phyloP scores from a whole-genome alignment of 1,140 invertebrate species.

The Caenorhabditis elegans region WBcel235 BX284605.5:7070501-7071000 shows the following conservation, averaged over 20 bases:
- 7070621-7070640: too few species aligned
- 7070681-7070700: too few species aligned
- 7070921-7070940: neutral
- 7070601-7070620: neutral
- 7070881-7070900: neutral
- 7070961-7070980: neutral
- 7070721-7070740: slow-evolving; percentile 14
- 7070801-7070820: neutral
- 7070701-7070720: neutral
- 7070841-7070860: slow-evolving; percentile 3
- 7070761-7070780: slow-evolving; percentile 34
- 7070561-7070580: slow-evolving; percentile 24
- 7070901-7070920: slow-evolving; percentile 33
- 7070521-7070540: slow-evolving; percentile 3
- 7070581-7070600: slow-evolving; percentile 8
- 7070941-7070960: neutral
- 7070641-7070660: neutral
- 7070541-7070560: neutral
- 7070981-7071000: slow-evolving; percentile 3
- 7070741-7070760: neutral
- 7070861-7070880: neutral
- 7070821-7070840: too few species aligned
- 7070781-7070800: neutral
- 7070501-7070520: slow-evolving; percentile 28
- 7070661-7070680: too few species aligned